phyloP scores from a whole-genome alignment of 2,113 vertebrate genomes.

The Chaenogobius annularis region DNA sequence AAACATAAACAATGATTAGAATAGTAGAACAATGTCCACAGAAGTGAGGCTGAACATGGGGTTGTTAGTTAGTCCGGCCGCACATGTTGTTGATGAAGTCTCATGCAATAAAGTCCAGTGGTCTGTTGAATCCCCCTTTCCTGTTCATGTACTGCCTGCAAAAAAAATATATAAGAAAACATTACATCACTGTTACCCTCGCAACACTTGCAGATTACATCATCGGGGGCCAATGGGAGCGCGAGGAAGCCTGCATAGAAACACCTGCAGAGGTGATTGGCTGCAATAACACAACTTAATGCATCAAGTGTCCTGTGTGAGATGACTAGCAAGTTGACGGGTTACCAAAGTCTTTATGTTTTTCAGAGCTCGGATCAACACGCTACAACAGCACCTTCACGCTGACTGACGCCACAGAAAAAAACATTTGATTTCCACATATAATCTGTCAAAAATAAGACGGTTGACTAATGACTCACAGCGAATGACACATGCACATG shows the following conservation, averaged over 20 bases:
- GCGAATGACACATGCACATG: neutral
- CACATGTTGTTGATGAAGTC: slow-evolving; percentile 5
- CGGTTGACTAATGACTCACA: neutral
- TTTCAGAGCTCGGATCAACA: neutral
- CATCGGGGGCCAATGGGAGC: slow-evolving; percentile 76
- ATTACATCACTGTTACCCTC: slow-evolving; percentile 78
- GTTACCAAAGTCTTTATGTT: slow-evolving; percentile 12
- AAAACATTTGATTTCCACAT: neutral
- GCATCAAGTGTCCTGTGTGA: slow-evolving; percentile 16
- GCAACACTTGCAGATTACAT: slow-evolving; percentile 79
- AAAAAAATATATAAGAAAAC: slow-evolving; percentile 69
- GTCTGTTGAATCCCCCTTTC: slow-evolving; percentile 98
- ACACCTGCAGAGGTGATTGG: slow-evolving; percentile 78
- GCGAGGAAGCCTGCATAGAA: slow-evolving; percentile 66
- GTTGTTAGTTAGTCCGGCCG: neutral
- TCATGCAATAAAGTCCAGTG: slow-evolving; percentile 97
- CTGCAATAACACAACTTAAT: slow-evolving; percentile 46
- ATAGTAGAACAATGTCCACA: slow-evolving; percentile 2
- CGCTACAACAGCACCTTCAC: slow-evolving; percentile 1
- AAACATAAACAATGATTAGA: slow-evolving; percentile 23
- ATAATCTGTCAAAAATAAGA: neutral
- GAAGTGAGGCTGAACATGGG: neutral
- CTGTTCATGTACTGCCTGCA: slow-evolving; percentile 98
- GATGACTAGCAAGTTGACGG: slow-evolving; percentile 26
- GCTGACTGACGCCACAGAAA: neutral